Evolutionary conservation across 1,140 invertebrate genomes (phyloP), one percentile per base, ranked within the genome.

Genomic region (Lordiphosa stackelbergi): DNA sequence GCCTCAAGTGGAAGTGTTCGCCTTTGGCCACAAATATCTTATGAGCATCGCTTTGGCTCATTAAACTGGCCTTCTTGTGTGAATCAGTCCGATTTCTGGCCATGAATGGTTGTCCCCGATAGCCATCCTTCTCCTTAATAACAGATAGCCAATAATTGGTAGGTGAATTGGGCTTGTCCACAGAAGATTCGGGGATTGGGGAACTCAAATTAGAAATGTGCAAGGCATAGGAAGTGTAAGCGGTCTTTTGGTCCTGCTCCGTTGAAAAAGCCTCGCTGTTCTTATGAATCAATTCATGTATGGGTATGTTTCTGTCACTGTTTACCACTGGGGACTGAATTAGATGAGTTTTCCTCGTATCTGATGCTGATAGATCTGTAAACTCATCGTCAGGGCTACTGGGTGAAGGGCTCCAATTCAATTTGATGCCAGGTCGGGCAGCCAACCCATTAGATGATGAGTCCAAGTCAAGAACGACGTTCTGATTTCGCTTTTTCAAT

Each of bases 1-100:
- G 5, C 7, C 16, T 31, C 8, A 59, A 5, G 9, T 57, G 52
- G 9, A 72, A 73, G 7, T 49, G 13, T 31, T 56, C 54, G 2
- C 59, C 64, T 22, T 22, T 40, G 4, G 58, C 58, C 3, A 64
- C 10, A 42, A 58, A 64, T 4, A 64, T 6, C 16, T 60, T 59
- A 9, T 71, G 16, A 1, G 13, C 10, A 1, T 11, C 12, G 10
- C n/a, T 66, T 6, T 28, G 38, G 2, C 37, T n/a, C 24, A 38
- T 13, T 11, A 1, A 0, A 28, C 4, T 16, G 10, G 7, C 6
- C 8, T 31, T 31, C 6, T 16, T 56, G 7, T 7, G 3, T 6
- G 22, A 34, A 5, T 37, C 28, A 6, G 38, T 48, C 6, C 12
- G 8, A 22, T 43, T 35, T 5, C 19, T 48, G 6, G 47, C 55